These are phyloP conservation scores for Percopsis omiscomaycus DNA, from an alignment of 2,797 vertebrate species.

Conservation along the genomic window DNA sequence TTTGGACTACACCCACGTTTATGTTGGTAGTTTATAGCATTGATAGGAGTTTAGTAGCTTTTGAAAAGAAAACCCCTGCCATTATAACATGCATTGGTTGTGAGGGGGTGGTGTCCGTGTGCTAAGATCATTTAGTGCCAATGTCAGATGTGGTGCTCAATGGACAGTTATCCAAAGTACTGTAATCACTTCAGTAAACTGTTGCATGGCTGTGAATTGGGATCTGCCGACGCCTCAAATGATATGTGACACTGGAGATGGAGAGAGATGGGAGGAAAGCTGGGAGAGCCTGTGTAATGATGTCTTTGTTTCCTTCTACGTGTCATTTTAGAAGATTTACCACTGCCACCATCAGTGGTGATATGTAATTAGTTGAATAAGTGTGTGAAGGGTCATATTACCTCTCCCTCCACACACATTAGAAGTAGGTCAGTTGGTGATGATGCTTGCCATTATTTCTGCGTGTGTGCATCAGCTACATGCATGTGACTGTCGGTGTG, in stretches of 20 bases:
- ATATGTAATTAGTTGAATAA: constrained; percentile 74
- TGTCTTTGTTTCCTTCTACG: constrained; percentile 57
- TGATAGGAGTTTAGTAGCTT: not conserved
- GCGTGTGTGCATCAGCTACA: constrained; percentile 40
- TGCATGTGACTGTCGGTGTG: constrained; percentile 39
- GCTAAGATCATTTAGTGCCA: constrained; percentile 26
- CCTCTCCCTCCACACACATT: constrained; percentile 41
- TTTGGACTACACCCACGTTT: not conserved
- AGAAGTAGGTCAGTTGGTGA: constrained; percentile 65
- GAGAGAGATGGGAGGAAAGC: not conserved
- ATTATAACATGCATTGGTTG: too few relatives aligned
- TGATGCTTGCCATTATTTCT: not conserved
- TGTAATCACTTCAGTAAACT: constrained; percentile 42
- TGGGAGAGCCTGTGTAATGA: constrained; percentile 32
- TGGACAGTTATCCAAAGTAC: constrained; percentile 38
- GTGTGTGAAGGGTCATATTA: constrained; percentile 65
- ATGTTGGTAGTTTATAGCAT: not conserved
- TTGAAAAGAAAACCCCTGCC: too few relatives aligned
- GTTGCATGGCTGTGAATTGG: constrained; percentile 33
- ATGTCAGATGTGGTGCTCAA: constrained; percentile 24
- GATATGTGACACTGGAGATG: not conserved
- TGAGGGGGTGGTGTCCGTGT: not conserved
- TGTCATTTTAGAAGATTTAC: constrained; percentile 59
- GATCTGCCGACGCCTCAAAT: constrained; percentile 12
- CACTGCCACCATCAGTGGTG: constrained; percentile 36